Conservation (phyloP, 2,888 invertebrate genomes). For the Callyntrura sp. region DNA sequence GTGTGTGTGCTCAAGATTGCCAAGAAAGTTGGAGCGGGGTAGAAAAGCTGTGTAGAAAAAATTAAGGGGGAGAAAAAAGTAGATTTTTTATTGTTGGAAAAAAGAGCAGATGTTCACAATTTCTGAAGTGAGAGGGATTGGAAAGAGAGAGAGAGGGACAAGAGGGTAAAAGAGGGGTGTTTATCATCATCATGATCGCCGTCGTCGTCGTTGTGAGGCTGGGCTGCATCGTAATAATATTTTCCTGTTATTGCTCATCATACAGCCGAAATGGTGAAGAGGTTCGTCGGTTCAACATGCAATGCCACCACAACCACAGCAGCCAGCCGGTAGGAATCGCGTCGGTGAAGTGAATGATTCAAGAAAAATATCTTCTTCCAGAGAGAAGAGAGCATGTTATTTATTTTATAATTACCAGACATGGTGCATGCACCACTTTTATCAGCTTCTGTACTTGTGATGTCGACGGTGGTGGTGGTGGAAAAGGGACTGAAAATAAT, state of each 20-base stretch:
- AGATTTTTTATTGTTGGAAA: slow-evolving; percentile 40
- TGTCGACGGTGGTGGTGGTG: neutral
- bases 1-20: slow-evolving; percentile 3
- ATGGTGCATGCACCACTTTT: neutral
- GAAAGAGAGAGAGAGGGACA: slow-evolving; percentile 14
- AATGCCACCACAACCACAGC: neutral
- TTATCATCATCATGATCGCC: neutral
- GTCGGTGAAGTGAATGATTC: neutral
- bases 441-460: slow-evolving; percentile 25
- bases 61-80: slow-evolving; percentile 1
- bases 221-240: neutral
- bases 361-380: slow-evolving; percentile 22
- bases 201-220: neutral
- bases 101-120: slow-evolving; percentile 53
- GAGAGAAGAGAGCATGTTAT: neutral
- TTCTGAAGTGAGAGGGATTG: slow-evolving; percentile 25
- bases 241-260: neutral
- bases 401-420: neutral
- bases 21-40: slow-evolving; percentile 30
- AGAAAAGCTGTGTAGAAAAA: neutral
- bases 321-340: slow-evolving; percentile 16
- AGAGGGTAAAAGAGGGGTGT: slow-evolving; percentile 37
- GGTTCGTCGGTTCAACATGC: too few species aligned
- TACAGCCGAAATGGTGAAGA: neutral
- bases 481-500: slow-evolving; percentile 17